phyloP scores from a whole-genome alignment of 2,797 vertebrate genomes.

The Myioborus miniatus region DNA sequence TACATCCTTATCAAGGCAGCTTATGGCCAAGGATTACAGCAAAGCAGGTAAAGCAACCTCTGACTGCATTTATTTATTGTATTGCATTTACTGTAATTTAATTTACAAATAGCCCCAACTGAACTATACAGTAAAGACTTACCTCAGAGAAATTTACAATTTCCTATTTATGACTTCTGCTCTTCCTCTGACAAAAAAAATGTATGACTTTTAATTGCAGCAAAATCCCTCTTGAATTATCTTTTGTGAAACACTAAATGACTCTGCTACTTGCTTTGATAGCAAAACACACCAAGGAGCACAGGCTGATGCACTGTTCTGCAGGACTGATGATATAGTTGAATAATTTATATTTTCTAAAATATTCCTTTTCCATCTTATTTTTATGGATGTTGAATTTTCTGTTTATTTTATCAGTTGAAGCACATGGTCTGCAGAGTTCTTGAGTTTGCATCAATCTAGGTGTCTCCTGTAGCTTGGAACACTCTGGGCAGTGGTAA shows the following conservation, averaged over 20 bases:
- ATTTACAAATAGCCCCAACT: neutral
- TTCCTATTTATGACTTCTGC: neutral
- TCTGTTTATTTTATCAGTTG: neutral
- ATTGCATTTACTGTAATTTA: neutral
- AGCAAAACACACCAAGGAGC: neutral
- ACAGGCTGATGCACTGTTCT: neutral
- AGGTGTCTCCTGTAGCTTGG: neutral
- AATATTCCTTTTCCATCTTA: neutral
- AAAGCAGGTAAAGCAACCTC: conserved; percentile 85
- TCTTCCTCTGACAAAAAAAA: neutral
- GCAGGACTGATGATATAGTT: neutral
- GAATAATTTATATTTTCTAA: neutral
- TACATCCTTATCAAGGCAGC: conserved; percentile 91
- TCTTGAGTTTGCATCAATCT: neutral
- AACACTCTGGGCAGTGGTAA: neutral
- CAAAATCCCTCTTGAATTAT: neutral
- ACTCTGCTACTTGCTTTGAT: neutral
- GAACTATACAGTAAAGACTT: neutral
- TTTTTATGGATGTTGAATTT: neutral
- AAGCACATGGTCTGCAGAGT: neutral
- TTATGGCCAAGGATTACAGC: conserved; percentile 86
- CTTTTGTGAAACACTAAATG: neutral
- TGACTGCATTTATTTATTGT: neutral
- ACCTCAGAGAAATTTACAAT: neutral
- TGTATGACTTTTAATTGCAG: neutral